Evolutionary conservation across 2,888 invertebrate genomes (phyloP).

Genomic region (Epinotia brunnichana): DNA sequence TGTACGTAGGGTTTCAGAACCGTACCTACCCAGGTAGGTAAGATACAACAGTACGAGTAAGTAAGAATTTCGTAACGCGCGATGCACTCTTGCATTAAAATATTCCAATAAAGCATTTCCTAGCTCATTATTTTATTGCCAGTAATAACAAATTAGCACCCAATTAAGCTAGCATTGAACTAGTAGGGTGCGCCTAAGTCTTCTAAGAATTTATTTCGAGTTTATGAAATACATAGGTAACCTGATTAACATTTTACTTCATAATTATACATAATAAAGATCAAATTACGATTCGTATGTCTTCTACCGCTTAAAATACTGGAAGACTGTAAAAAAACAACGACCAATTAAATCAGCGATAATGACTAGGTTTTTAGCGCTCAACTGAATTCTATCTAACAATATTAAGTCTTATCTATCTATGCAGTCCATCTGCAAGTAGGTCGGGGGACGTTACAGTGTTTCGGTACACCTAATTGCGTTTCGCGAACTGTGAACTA

Average conservation of each 20-base stretch:
- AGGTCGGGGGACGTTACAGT: not conserved
- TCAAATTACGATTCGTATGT: conserved; percentile 55
- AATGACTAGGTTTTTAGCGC: conserved; percentile 51
- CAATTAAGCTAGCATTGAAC: conserved; percentile 71
- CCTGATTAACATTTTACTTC: conserved; percentile 9
- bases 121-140: conserved; percentile 47
- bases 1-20: conserved; percentile 18
- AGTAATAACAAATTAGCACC: conserved; percentile 74
- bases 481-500: not conserved
- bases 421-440: conserved; percentile 6
- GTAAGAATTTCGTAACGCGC: conserved; percentile 50
- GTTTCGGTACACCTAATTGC: not conserved
- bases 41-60: conserved; percentile 32
- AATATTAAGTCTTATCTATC: conserved; percentile 47
- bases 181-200: conserved; percentile 62
- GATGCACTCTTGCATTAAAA: conserved; percentile 41
- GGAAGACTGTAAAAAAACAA: conserved; percentile 75
- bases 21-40: conserved; percentile 33
- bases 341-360: conserved; percentile 47
- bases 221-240: conserved; percentile 41
- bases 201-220: conserved; percentile 53
- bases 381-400: conserved; percentile 54
- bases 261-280: conserved; percentile 49
- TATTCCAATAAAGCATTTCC: conserved; percentile 37
- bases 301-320: conserved; percentile 69